These are phyloP conservation scores for Orthonevra nobilis DNA, from an alignment of 2,888 invertebrate genomes.

Conservation along the genomic window DNA sequence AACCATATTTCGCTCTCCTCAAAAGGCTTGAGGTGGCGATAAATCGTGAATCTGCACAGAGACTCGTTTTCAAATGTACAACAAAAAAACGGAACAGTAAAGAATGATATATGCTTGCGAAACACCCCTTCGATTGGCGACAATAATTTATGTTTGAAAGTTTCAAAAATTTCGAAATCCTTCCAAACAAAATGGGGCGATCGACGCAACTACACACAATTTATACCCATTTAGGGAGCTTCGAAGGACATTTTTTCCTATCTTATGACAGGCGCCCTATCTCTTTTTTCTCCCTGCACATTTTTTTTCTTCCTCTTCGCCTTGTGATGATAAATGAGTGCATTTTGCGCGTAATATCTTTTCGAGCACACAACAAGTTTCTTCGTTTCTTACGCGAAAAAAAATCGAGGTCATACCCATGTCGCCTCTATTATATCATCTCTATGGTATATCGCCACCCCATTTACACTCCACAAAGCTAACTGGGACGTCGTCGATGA, in stretches of 20 bases:
- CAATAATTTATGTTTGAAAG: constrained; percentile 45
- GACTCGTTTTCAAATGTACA: constrained; percentile 9
- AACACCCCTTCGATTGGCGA: constrained; percentile 48
- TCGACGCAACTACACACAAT: constrained; percentile 24
- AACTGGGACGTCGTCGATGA: constrained; percentile 4
- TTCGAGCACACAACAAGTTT: constrained; percentile 10
- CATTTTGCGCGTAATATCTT: constrained; percentile 44
- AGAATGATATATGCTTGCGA: constrained; percentile 23
- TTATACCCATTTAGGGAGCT: constrained; percentile 20
- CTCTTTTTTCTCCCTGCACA: no score
- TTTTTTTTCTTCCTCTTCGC: constrained; percentile 4
- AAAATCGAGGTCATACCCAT: constrained; percentile 33
- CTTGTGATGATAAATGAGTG: constrained; percentile 46
- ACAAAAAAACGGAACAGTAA: constrained; percentile 5
- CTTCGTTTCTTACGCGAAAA: constrained; percentile 6
- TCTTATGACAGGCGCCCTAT: constrained; percentile 17
- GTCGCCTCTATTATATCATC: constrained; percentile 29
- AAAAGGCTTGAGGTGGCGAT: constrained; percentile 39
- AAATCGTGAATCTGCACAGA: constrained; percentile 34
- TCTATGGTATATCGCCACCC: constrained; percentile 20
- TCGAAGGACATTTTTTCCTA: constrained; percentile 5
- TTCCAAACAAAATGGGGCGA: neutral
- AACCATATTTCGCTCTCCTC: neutral
- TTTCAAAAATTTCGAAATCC: neutral
- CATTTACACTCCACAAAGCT: neutral